phyloP scores from a whole-genome alignment of 2,888 invertebrate species.

The Plutella xylostella region DNA sequence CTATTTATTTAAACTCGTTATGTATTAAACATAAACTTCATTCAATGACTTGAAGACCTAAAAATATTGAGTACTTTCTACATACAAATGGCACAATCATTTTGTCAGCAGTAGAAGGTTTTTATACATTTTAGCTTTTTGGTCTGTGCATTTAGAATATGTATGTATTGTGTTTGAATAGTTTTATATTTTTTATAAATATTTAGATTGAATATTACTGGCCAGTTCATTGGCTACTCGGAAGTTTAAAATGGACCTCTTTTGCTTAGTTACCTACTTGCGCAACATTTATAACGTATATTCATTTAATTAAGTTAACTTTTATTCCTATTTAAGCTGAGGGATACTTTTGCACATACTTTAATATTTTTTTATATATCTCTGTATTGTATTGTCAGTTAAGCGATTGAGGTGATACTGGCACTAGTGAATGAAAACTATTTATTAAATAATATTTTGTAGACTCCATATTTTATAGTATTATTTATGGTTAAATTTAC shows the following conservation, averaged over 20 bases:
- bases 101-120: constrained; percentile 28
- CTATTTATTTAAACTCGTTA: no score
- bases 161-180: no score
- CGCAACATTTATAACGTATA: not conserved
- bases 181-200: no score
- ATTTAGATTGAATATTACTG: constrained; percentile 1
- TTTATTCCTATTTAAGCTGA: not conserved
- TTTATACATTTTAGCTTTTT: no score
- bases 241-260: no score
- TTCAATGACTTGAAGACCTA: not conserved
- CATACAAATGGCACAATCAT: constrained; percentile 48
- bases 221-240: not conserved
- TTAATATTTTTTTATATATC: not conserved
- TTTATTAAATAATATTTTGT: not conserved
- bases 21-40: no score
- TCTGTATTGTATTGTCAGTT: not conserved
- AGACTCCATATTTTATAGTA: no score
- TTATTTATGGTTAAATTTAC: no score
- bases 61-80: constrained; percentile 16
- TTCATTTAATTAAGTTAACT: not conserved
- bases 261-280: not conserved
- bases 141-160: no score
- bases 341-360: not conserved
- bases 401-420: constrained; percentile 1
- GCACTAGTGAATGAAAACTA: not conserved